A percentile compares a stretch with the other conserved stretches of the same genome.
Evolutionary conservation across 2,113 vertebrate genomes (phyloP).

Genomic region (Eurypyga helias): DNA sequence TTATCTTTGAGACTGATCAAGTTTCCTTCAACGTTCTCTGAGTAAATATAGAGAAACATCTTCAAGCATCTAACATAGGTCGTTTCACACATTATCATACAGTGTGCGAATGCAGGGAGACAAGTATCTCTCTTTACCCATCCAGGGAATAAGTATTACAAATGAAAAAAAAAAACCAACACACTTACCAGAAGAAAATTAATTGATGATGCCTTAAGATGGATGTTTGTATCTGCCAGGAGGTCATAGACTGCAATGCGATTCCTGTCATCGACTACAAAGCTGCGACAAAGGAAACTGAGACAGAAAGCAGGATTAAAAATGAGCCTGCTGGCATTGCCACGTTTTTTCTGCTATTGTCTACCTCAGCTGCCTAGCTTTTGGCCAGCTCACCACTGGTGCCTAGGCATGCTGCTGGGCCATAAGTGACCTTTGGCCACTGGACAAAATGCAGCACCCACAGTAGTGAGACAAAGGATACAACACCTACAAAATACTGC

Average conservation of each 20-base stretch:
- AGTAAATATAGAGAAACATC: background rate
- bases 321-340: background rate
- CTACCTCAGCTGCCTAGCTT: background rate
- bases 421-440: background rate
- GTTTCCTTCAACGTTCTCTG: background rate
- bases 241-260: constrained; percentile 80
- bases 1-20: background rate
- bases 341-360: background rate
- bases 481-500: fast-evolving
- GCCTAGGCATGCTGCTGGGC: background rate
- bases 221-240: constrained; percentile 75
- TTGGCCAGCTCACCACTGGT: background rate
- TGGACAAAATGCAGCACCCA: background rate
- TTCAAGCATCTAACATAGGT: background rate
- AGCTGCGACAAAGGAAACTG: constrained; percentile 89
- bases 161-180: background rate
- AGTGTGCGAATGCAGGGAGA: background rate
- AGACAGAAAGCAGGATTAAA: background rate
- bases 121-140: background rate
- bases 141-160: background rate
- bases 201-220: constrained; percentile 72
- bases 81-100: background rate
- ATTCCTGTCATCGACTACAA: constrained; percentile 79
- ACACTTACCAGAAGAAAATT: constrained; percentile 88
- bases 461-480: fast-evolving